Evolutionary conservation across 2,113 vertebrate species (phyloP).

Genomic region (Ariopsis seemanni): DNA sequence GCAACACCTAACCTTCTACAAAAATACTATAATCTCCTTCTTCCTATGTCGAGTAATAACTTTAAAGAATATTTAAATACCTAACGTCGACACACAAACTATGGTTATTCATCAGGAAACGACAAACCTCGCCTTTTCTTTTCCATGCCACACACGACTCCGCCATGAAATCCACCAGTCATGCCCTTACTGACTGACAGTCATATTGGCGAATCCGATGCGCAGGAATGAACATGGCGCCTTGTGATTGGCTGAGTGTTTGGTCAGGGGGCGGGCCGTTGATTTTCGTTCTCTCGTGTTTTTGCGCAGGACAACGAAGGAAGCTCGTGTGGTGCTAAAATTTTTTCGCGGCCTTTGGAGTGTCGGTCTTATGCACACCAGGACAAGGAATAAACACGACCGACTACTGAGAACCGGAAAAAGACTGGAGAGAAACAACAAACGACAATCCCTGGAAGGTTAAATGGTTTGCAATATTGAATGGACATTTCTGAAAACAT

Average conservation of each 20-base stretch:
- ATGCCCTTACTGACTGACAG: constrained; percentile 18
- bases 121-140: not conserved
- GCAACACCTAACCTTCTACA: not conserved
- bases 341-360: constrained; percentile 55
- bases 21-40: not conserved
- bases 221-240: not conserved
- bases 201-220: constrained; percentile 24
- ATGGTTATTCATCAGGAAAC: not conserved
- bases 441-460: constrained; percentile 29
- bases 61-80: not conserved
- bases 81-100: not conserved
- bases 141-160: not conserved
- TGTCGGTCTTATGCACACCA: constrained; percentile 28
- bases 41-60: not conserved
- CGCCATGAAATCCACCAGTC: not conserved
- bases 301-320: constrained; percentile 48
- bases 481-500: constrained; percentile 25
- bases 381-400: constrained; percentile 42
- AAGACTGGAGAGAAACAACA: constrained; percentile 23
- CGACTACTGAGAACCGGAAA: constrained; percentile 22
- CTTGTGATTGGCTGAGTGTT: constrained; percentile 34
- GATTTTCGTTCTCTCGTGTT: constrained; percentile 24
- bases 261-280: constrained; percentile 36
- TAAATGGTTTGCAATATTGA: constrained; percentile 50
- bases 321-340: constrained; percentile 29